Percentiles rank a stretch among this genome's conserved stretches.
phyloP scores from a whole-genome alignment of 1,140 invertebrate genomes.

The Lepeophtheirus salmonis region DNA sequence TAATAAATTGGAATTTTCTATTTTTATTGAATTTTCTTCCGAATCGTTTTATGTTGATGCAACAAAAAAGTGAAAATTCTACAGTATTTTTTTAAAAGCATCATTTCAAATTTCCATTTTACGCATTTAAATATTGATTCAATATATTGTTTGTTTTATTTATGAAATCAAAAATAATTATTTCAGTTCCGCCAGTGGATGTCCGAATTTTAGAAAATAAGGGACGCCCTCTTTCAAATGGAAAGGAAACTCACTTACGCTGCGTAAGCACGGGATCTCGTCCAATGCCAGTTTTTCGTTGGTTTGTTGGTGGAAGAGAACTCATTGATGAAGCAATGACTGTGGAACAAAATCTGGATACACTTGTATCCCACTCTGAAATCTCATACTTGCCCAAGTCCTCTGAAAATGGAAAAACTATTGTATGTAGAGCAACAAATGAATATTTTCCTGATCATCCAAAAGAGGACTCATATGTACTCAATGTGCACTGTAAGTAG shows the following conservation, averaged over 20 bases:
- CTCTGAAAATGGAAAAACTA: not conserved
- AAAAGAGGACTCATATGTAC: not conserved
- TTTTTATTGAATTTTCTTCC: too few relatives aligned
- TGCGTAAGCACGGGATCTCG: not conserved
- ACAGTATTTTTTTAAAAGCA: too few relatives aligned
- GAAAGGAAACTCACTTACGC: not conserved
- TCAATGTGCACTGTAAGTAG: slow-evolving; percentile 16
- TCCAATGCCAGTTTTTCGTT: slow-evolving; percentile 6
- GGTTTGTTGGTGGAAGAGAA: slow-evolving; percentile 9
- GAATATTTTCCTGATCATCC: slow-evolving; percentile 8
- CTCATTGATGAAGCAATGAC: not conserved
- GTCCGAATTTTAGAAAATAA: not conserved
- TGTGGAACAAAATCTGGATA: slow-evolving; percentile 2
- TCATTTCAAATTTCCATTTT: too few relatives aligned
- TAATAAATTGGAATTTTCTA: too few relatives aligned
- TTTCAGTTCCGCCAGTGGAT: not conserved
- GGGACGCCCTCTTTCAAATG: not conserved
- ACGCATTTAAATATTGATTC: too few relatives aligned
- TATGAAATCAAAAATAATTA: too few relatives aligned
- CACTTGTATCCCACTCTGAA: not conserved
- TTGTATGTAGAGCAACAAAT: slow-evolving; percentile 3
- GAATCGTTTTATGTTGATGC: too few relatives aligned
- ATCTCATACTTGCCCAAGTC: slow-evolving; percentile 1
- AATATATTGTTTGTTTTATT: too few relatives aligned
- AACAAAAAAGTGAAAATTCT: too few relatives aligned